These are phyloP conservation scores for Onthophagus sagittarius DNA, from an alignment of 2,888 invertebrate genomes.

Conservation along the genomic window DNA sequence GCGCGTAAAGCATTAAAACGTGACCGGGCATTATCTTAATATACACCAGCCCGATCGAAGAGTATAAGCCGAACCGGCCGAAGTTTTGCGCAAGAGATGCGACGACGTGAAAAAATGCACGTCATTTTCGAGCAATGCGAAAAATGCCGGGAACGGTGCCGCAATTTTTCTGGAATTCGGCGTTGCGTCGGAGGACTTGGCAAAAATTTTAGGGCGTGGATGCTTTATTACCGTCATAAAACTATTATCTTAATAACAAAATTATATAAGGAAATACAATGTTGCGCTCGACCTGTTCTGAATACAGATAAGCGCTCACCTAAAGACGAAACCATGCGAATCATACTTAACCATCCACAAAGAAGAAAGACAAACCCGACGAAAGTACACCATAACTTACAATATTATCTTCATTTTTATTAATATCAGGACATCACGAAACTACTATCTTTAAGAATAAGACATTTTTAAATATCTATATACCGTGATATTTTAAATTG, in stretches of 20 bases:
- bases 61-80: background rate
- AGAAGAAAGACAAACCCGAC: background rate
- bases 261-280: background rate
- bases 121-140: background rate
- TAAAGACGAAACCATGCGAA: background rate
- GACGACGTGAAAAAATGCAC: background rate
- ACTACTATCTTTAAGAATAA: too few relatives aligned
- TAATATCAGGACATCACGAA: background rate
- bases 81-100: background rate
- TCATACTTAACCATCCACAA: background rate
- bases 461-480: too few relatives aligned
- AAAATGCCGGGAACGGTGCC: background rate
- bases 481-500: too few relatives aligned
- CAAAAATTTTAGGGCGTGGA: background rate
- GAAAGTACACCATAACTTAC: background rate
- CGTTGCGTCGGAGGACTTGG: background rate
- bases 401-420: background rate
- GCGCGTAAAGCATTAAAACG: slow-evolving; percentile 29
- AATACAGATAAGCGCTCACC: background rate
- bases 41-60: background rate
- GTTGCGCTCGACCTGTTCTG: background rate
- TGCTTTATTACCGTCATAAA: background rate
- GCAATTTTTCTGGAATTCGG: background rate
- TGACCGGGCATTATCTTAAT: slow-evolving; percentile 21
- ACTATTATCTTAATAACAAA: background rate